Evolutionary conservation across 2,797 vertebrate species (phyloP), one percentile per base, ranked within the genome.

Genomic region (Neoniphon sammara): DNA sequence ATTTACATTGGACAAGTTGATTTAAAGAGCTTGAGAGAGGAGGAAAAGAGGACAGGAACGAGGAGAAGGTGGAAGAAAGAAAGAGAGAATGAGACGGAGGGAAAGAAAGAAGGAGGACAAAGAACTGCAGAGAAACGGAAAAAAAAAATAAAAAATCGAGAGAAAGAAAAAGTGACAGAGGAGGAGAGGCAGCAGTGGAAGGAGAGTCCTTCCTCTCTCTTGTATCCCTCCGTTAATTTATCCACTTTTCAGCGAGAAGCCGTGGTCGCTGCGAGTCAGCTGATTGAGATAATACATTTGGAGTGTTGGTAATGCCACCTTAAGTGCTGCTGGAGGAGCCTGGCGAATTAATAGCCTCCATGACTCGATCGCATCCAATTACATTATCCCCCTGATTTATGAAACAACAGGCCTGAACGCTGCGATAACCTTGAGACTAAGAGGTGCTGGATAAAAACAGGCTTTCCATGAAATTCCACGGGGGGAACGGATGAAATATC

Each of bases 341-440:
- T 62, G 63, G 78, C 57, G 69, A 91, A 94, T 93, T 86, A 93
- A 94, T 91, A 83, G 80, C 86, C 87, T 90, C 84, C 77, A 82
- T 86, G 86, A 87, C 89, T 91, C 79, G 46, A 92, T 92, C 88
- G 87, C 77, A 80, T 81, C 90, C 93, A 92, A 92, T 91, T 90
- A 90, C 91, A 92, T 93, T 92, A 93, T 77, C 82, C 57, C 64
- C 71, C n/a, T 91, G 92, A 93, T 93, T 93, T 93, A 94, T 93
- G 89, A 87, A 92, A 89, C 87, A 89, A 89, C 85, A 88, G 78
- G 46, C 34, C 63, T 11, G 67, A 80, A 60, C 58, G 77, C 80
- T 82, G 49, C 30, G 53, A 36, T 81, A 87, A 92, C 91, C 90
- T 92, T 91, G 85, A 92, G 87, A 70, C 68, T 69, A 18, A 25